These are phyloP conservation scores for Tanaodytes sp. DNA, from an alignment of 2,888 invertebrate genomes.

Conservation along the genomic window DNA sequence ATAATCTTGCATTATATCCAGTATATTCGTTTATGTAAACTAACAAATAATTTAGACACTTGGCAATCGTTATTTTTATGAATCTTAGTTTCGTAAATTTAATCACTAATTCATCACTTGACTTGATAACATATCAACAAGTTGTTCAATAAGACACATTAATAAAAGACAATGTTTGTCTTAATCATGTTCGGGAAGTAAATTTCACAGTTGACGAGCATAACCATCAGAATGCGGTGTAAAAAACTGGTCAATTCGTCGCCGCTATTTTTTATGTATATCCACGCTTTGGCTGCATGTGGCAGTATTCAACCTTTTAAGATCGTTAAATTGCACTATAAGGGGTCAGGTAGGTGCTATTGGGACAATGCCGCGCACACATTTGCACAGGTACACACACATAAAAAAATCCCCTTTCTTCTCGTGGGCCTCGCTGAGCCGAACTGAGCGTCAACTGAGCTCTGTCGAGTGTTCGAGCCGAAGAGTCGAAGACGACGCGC, in stretches of 20 bases:
- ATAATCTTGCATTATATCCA: not conserved
- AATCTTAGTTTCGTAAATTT: too few relatives aligned
- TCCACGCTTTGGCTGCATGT: constrained; percentile 33
- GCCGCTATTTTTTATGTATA: constrained; percentile 29
- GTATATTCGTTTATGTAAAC: constrained; percentile 15
- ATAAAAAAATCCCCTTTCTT: constrained; percentile 67
- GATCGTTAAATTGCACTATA: constrained; percentile 42
- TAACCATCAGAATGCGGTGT: constrained; percentile 10
- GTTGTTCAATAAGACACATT: constrained; percentile 22
- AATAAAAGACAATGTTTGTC: not conserved
- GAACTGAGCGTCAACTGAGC: constrained; percentile 76
- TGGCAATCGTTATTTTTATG: constrained; percentile 37
- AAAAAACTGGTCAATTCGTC: constrained; percentile 17
- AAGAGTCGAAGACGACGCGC: constrained; percentile 72
- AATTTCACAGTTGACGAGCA: constrained; percentile 34
- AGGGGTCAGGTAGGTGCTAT: constrained; percentile 46
- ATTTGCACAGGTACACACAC: constrained; percentile 60
- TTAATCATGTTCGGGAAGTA: too few relatives aligned
- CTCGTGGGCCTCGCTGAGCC: constrained; percentile 72
- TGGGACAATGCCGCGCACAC: constrained; percentile 53
- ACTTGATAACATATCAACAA: too few relatives aligned
- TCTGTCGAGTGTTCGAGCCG: constrained; percentile 73
- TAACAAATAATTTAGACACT: constrained; percentile 39
- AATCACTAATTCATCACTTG: too few relatives aligned
- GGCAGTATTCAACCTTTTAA: constrained; percentile 24